Percentiles rank a stretch among this genome's conserved stretches.
These are phyloP conservation scores for Piaya cayana DNA, from an alignment of 2,113 vertebrate species.

Conservation along the genomic window DNA sequence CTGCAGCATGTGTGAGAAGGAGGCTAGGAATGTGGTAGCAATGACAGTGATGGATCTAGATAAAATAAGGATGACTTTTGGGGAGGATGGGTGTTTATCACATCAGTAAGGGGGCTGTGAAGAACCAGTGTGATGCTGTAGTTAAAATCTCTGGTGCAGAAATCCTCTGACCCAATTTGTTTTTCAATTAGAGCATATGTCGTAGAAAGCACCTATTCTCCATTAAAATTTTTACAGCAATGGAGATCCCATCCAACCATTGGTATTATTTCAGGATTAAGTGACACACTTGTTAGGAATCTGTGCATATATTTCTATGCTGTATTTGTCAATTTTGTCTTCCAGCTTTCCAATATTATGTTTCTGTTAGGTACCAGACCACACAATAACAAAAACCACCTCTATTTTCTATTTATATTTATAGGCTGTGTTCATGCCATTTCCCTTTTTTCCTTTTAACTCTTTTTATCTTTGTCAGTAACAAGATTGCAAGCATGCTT, in stretches of 20 bases:
- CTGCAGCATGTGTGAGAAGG: neutral
- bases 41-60: neutral
- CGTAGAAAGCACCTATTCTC: neutral
- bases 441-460: neutral
- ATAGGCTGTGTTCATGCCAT: neutral
- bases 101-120: neutral
- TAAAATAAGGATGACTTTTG: neutral
- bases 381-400: neutral
- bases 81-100: neutral
- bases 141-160: neutral
- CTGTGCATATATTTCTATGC: neutral
- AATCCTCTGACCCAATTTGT: neutral
- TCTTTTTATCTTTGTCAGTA: neutral
- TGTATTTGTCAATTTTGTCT: neutral
- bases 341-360: neutral
- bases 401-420: neutral
- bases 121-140: neutral
- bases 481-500: neutral
- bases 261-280: neutral
- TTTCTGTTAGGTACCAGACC: neutral
- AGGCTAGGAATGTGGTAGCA: neutral
- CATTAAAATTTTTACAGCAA: neutral
- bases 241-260: neutral
- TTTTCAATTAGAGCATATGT: neutral
- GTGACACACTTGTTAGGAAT: neutral